These are phyloP conservation scores for Rhingia rostrata DNA, from an alignment of 2,888 invertebrate genomes.

Conservation along the genomic window DNA sequence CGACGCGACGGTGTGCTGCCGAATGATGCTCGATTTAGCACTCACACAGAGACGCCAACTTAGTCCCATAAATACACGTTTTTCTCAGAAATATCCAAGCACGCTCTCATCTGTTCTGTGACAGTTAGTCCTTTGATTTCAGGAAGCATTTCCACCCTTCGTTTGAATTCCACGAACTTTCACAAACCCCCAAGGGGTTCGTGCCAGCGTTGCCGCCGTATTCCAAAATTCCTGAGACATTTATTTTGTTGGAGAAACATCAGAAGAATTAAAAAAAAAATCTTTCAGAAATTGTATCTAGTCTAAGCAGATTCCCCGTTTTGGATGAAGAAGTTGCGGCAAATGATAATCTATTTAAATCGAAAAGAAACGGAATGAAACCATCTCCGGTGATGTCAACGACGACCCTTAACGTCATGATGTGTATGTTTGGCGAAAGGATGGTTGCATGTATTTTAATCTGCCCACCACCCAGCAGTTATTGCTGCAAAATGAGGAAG, in stretches of 20 bases:
- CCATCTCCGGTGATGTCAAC: background rate
- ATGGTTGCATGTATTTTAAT: slow-evolving; percentile 13
- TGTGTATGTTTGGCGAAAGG: slow-evolving; percentile 44
- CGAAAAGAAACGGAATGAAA: background rate
- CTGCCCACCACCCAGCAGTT: slow-evolving; percentile 5
- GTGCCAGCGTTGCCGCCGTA: background rate
- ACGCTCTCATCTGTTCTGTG: slow-evolving; percentile 61
- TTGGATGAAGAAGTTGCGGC: too few relatives aligned
- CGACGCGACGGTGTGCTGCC: slow-evolving; percentile 24
- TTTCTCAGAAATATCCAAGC: slow-evolving; percentile 42
- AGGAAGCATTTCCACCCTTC: slow-evolving; percentile 56
- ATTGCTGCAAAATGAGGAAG: slow-evolving; percentile 68
- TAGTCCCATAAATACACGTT: slow-evolving; percentile 16
- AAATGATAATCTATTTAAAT: background rate
- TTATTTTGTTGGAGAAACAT: background rate
- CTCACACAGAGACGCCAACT: slow-evolving; percentile 7
- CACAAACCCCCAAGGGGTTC: slow-evolving; percentile 65
- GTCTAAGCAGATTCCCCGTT: too few relatives aligned
- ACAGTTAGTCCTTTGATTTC: slow-evolving; percentile 66
- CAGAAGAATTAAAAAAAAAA: background rate
- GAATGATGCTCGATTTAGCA: slow-evolving; percentile 57
- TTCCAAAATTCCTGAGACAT: too few relatives aligned
- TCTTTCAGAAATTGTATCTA: too few relatives aligned
- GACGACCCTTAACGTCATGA: slow-evolving; percentile 30
- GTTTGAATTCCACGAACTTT: slow-evolving; percentile 58